phyloP scores from a whole-genome alignment of 2,113 vertebrate genomes.

The Toxostoma redivivum region DNA sequence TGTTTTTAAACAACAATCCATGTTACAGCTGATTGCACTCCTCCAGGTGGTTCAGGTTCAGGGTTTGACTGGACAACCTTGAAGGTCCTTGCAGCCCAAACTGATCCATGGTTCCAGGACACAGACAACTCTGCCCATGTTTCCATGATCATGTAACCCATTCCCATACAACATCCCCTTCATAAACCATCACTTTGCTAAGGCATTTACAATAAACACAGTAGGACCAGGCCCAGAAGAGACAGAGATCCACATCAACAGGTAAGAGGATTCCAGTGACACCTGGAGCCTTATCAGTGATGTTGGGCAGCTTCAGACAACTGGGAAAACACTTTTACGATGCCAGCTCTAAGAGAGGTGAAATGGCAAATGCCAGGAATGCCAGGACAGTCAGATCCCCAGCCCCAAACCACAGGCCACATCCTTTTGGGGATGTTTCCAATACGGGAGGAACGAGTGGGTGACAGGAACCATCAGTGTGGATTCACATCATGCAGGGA shows the following conservation, averaged over 20 bases:
- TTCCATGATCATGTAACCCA: background rate
- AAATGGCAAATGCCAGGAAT: background rate
- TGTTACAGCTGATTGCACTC: background rate
- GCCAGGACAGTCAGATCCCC: background rate
- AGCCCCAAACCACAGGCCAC: background rate
- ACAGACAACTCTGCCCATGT: background rate
- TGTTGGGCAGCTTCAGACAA: background rate
- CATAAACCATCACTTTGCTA: background rate
- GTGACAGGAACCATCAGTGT: accelerated
- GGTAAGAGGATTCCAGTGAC: background rate
- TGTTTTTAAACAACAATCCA: background rate
- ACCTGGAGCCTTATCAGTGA: background rate
- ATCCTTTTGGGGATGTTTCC: background rate
- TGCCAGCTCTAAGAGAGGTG: accelerated
- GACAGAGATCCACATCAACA: accelerated
- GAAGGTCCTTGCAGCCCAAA: background rate
- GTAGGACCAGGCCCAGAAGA: background rate
- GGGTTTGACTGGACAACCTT: background rate
- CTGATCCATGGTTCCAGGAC: background rate
- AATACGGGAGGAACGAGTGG: accelerated
- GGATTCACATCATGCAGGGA: background rate
- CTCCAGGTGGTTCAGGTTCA: no score
- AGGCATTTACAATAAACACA: background rate
- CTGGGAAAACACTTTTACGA: background rate
- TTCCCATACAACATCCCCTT: no score